phyloP scores from a whole-genome alignment of 23 tunicate genomes.

The Halocynthia roretzi region DNA sequence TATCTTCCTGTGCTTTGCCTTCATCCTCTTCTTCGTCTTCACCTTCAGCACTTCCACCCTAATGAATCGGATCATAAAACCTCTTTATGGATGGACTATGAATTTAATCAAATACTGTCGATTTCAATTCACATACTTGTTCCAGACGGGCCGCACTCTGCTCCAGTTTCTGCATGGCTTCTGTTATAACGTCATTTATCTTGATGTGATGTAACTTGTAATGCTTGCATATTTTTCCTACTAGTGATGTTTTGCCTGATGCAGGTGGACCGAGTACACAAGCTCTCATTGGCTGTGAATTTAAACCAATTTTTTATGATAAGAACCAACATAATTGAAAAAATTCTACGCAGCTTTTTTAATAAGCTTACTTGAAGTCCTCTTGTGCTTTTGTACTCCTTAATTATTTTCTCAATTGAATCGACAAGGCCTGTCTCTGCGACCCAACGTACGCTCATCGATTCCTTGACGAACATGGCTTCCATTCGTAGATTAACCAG shows the following conservation, averaged over 20 bases:
- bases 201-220: constrained; percentile 95
- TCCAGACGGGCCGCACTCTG: constrained; percentile 86
- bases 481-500: constrained; percentile 90
- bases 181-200: constrained; percentile 80
- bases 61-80: not conserved
- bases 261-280: constrained; percentile 95
- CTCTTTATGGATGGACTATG: not conserved
- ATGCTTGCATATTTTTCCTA: constrained; percentile 52
- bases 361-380: constrained; percentile 52
- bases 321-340: not conserved
- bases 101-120: not conserved
- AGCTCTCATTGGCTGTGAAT: constrained; percentile 81
- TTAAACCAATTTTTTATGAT: not conserved
- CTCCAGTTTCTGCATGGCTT: constrained; percentile 66
- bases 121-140: constrained; percentile 33
- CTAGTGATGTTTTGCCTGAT: constrained; percentile 79
- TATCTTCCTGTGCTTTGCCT: constrained; percentile 90
- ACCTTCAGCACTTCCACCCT: constrained; percentile 17
- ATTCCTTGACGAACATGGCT: constrained; percentile 79
- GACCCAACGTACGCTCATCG: constrained; percentile 89
- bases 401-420: constrained; percentile 53
- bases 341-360: not conserved
- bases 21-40: constrained; percentile 97
- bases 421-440: constrained; percentile 94
- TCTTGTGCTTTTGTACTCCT: constrained; percentile 90